Base-by-base conservation (phyloP, 2,888 invertebrate genomes). In the Ormia ochracea region DNA sequence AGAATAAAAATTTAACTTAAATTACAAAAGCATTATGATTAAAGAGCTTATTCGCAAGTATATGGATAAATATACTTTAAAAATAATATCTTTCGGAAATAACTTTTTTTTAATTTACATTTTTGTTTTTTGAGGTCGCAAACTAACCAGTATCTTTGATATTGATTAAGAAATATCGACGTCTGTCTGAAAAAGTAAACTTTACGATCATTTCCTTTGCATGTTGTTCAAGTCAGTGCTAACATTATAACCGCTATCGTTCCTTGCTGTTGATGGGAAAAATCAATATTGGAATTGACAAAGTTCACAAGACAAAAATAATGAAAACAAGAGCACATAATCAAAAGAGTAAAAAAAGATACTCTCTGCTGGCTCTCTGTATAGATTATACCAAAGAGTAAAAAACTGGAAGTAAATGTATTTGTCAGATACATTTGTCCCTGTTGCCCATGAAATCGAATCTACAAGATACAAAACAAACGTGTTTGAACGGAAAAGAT, bases 251-350 rank as follows among this genome's bases (percentile, higher is more conserved):
- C 9, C 74, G 31, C 19, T 28, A 45, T 48, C 17, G 31, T 45
- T 56, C 0, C 9, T 26, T 33, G 28, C 56, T 48, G 28, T 48
- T 69, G 63, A 41, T 77, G 63, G 69, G 69, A 77, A 77, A 72
- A 72, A 78, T 72, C 72, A 66, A 78, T 72, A 78, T 66, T 72
- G 76, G 66, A 80, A 76, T 52, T 58, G 50, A 74, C 31, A 74
- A 74, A 50, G 58, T 41, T 72, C 50, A 52, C 7, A 65, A 68
- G 31, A 65, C 54, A 76, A 54, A 28, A 72, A 19, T 31, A 43
- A 50, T 23, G 31, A 56, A 74, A 41, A 50, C 23, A 74, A 74
- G 58, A 74, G 56, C 38, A 38, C 17, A 38, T 19, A 28, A 63
- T 38, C 26, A 48, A 61, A 65, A 58, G 61, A 73, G 61, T 38